A percentile compares a stretch with the other conserved stretches of the same genome.
These are phyloP conservation scores for Cosmopolites sordidus DNA, from an alignment of 2,888 invertebrate genomes.

Conservation along the genomic window DNA sequence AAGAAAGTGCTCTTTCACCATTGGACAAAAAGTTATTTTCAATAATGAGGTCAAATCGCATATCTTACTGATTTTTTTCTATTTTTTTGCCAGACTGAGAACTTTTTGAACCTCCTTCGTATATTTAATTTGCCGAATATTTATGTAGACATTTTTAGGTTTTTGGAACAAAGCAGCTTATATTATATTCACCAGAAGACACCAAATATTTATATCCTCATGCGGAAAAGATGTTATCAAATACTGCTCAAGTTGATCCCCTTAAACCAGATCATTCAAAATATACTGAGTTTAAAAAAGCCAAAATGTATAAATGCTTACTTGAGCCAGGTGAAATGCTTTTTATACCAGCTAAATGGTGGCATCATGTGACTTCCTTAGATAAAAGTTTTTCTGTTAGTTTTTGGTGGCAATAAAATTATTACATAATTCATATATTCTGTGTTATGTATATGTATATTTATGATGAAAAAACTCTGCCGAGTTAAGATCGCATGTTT, in stretches of 20 bases:
- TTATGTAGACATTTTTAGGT: constrained; percentile 51
- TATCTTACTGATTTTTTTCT: no score
- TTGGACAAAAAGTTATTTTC: no score
- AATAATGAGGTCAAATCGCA: no score
- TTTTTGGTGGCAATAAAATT: constrained; percentile 90
- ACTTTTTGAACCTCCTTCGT: no score
- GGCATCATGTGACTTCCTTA: constrained; percentile 92
- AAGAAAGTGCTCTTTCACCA: no score
- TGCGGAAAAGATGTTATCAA: constrained; percentile 67
- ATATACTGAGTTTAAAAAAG: constrained; percentile 67
- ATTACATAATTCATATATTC: no score
- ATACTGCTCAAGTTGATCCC: constrained; percentile 90
- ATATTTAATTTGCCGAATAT: background rate
- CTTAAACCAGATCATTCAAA: constrained; percentile 65
- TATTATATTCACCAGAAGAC: constrained; percentile 73
- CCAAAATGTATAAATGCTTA: constrained; percentile 63
- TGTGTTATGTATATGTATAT: no score
- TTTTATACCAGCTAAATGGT: constrained; percentile 93
- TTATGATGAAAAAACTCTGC: no score
- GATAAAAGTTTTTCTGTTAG: constrained; percentile 92
- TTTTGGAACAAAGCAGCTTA: constrained; percentile 84
- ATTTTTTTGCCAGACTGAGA: no score
- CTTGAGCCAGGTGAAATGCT: constrained; percentile 84
- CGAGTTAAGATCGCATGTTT: no score
- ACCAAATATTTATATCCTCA: constrained; percentile 75